Evolutionary conservation across 2,888 invertebrate species (phyloP).

Genomic region (Congeria kusceri): DNA sequence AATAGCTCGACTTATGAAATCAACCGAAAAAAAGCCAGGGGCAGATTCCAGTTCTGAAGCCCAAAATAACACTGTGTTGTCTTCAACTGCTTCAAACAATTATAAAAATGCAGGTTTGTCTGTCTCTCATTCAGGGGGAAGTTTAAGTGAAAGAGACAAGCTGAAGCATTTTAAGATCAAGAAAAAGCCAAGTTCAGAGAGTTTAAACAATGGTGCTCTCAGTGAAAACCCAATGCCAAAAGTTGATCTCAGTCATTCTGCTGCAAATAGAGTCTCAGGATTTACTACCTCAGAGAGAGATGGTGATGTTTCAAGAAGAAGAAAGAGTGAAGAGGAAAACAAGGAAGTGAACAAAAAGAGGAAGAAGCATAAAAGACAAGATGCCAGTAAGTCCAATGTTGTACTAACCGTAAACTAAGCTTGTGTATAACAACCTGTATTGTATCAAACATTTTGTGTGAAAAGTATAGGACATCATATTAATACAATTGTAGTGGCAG

Average conservation of each 20-base stretch:
- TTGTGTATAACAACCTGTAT: no score
- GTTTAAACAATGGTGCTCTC: conserved; percentile 17
- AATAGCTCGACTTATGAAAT: conserved; percentile 28
- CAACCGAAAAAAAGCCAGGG: background rate
- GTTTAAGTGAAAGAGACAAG: conserved; percentile 35
- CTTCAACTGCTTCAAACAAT: conserved; percentile 5
- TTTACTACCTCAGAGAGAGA: background rate
- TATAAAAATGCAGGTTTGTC: no score
- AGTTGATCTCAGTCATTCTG: background rate
- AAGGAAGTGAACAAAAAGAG: conserved; percentile 52
- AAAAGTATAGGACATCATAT: no score
- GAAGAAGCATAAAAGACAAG: conserved; percentile 73
- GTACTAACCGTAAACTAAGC: no score
- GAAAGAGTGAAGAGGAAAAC: conserved; percentile 28
- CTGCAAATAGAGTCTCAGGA: background rate
- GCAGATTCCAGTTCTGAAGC: conserved; percentile 9
- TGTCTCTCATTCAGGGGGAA: background rate
- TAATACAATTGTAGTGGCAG: no score
- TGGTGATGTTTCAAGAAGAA: background rate
- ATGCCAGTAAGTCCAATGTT: conserved; percentile 74
- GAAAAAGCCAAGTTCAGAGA: conserved; percentile 35
- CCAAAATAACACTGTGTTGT: conserved; percentile 2
- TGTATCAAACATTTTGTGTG: no score
- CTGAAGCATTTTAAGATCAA: conserved; percentile 55
- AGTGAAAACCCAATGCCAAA: background rate